These are phyloP conservation scores for Protobothrops flavoviridis DNA, from an alignment of 2,113 vertebrate species.

Conservation along the genomic window DNA sequence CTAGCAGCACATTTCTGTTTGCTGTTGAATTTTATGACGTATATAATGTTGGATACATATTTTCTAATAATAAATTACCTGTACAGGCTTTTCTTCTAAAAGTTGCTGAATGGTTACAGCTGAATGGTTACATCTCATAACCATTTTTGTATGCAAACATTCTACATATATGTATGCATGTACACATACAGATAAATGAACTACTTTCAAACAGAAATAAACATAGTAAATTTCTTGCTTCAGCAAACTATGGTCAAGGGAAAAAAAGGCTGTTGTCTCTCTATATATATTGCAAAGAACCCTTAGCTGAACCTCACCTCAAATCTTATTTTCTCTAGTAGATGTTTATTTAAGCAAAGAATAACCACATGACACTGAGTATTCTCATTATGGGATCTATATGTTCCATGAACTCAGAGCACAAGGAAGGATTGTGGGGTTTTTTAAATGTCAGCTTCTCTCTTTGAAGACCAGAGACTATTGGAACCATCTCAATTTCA, in stretches of 20 bases:
- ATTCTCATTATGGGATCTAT: not conserved
- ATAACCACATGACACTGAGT: not conserved
- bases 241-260: slow-evolving; percentile 18
- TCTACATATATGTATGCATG: not conserved
- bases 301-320: slow-evolving; percentile 2
- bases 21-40: not conserved
- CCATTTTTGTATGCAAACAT: not conserved
- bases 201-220: slow-evolving; percentile 12
- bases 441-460: not conserved
- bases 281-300: not conserved
- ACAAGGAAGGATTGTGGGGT: slow-evolving; percentile 3
- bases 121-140: not conserved
- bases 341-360: slow-evolving; percentile 43
- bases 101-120: not conserved
- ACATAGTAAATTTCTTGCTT: not conserved
- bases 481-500: slow-evolving; percentile 51
- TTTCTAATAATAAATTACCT: not conserved
- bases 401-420: not conserved
- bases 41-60: not conserved
- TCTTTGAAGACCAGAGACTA: slow-evolving; percentile 50
- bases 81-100: slow-evolving; percentile 6
- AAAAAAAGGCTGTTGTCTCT: not conserved
- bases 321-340: slow-evolving; percentile 45
- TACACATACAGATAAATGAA: not conserved
- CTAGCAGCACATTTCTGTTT: not conserved